Base-by-base conservation (phyloP, 2,113 vertebrate genomes). In the Panthera tigris region DNA sequence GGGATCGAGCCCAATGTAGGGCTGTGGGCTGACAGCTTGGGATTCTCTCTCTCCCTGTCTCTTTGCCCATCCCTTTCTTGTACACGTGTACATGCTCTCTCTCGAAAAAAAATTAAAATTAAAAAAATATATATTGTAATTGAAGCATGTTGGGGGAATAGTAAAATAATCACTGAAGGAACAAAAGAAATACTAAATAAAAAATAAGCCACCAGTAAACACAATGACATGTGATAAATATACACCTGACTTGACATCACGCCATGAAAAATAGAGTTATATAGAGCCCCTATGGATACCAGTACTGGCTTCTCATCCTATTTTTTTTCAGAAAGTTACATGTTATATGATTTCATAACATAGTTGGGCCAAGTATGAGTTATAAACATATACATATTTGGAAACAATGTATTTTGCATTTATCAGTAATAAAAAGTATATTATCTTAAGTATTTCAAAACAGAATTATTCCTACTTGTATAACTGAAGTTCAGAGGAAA, bases 131-230 rank as follows among this genome's bases (percentile, higher is more conserved):
- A 92, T 9, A 45, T 23, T 50, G 16, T 4, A 33, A 21, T 50
- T 87, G 15, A 10, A 12, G 45, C 39, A 5, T 31, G 27, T 76
- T 97, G 18, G 14, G 2, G 12, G 12, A 71, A 71, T 0, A 66
- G 6, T 14, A 65, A 97, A 88, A 94, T 65, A 79, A 3, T 57
- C 82, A 13, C 8, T 69, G 15, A 95, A 81, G 65, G 15, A 97
- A 83, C 16, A 69, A 78, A 85, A 82, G 1, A 91, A 65, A 48
- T 18, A 61, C 93, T 15, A 45, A 69, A 85, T 93, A 82, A 71
- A 82, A 94, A 91, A 78, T 73, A 96, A 41, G 41, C n/a, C 90
- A 84, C 31, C 21, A 57, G 10, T 95, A 61, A 87, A 63, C 48
- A 74, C 50, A 86, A 91, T 50, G 23, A 14, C 5, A 48, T n/a